Evolutionary conservation across 2,888 invertebrate species (phyloP).

Genomic region (Agrotis puta): DNA sequence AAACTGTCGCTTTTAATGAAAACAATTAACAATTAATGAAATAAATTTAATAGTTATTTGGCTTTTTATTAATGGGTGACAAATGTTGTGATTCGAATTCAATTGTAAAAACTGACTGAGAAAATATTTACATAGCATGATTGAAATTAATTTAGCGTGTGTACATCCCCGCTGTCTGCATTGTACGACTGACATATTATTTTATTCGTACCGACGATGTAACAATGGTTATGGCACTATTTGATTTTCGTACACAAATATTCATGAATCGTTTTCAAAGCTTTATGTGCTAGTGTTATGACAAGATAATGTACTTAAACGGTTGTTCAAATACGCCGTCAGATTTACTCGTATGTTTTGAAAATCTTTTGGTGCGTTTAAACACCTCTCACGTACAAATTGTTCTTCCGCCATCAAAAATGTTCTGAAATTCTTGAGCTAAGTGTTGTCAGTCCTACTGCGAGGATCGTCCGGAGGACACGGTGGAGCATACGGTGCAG

Average conservation of each 20-base stretch:
- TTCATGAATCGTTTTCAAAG: conserved; percentile 49
- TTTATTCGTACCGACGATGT: conserved; percentile 55
- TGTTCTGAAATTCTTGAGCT: neutral
- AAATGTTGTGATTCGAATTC: conserved; percentile 47
- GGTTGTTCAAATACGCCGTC: neutral
- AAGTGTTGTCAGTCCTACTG: neutral
- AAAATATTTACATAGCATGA: conserved; percentile 61
- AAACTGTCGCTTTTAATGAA: conserved; percentile 9
- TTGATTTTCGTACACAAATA: conserved; percentile 46
- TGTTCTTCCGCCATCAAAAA: neutral
- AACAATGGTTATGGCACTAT: conserved; percentile 42
- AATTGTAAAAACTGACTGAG: conserved; percentile 48
- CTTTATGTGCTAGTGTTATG: conserved; percentile 25
- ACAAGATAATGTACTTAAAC: conserved; percentile 13
- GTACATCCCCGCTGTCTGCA: conserved; percentile 42
- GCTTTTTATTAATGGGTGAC: too few relatives aligned
- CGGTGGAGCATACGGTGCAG: too few relatives aligned
- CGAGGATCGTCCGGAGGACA: too few relatives aligned
- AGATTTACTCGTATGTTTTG: neutral
- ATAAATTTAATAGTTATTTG: conserved; percentile 27
- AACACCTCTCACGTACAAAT: neutral
- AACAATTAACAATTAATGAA: too few relatives aligned
- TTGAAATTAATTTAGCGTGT: conserved; percentile 61
- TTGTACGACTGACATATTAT: conserved; percentile 45
- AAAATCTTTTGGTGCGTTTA: neutral